phyloP scores from a whole-genome alignment of 2,113 vertebrate species.

The Phalacrocorax aristotelis region DNA sequence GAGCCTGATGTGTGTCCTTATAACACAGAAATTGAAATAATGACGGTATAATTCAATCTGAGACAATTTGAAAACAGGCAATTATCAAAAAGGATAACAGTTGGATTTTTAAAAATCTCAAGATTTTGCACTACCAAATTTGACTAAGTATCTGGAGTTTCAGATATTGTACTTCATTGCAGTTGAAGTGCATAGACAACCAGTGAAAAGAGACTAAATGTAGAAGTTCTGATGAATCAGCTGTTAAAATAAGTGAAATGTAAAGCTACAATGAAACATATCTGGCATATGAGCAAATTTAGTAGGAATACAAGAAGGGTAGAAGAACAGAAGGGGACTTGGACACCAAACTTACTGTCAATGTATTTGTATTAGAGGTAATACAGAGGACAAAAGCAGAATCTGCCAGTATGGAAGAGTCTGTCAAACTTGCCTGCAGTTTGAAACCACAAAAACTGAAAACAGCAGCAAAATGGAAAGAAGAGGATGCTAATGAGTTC shows the following conservation, averaged over 20 bases:
- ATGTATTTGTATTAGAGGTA: not conserved
- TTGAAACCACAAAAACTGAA: not conserved
- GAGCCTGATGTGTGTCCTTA: not conserved
- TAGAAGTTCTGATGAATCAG: not conserved
- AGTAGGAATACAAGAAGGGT: not conserved
- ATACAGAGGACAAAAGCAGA: not conserved
- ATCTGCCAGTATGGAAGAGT: not conserved
- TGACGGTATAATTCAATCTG: not conserved
- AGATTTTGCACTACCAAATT: not conserved
- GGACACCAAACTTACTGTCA: not conserved
- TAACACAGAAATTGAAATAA: not conserved
- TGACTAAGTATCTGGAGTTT: not conserved
- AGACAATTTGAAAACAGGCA: not conserved
- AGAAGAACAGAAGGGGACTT: not conserved
- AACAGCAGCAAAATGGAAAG: not conserved
- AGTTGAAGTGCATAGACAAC: not conserved
- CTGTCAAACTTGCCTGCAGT: not conserved
- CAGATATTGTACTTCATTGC: not conserved
- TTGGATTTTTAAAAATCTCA: not conserved
- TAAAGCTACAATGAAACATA: not conserved
- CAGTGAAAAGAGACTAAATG: not conserved
- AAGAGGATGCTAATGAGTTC: not conserved
- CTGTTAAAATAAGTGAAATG: not conserved
- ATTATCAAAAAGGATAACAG: not conserved
- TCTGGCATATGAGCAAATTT: not conserved